Percentiles rank a stretch among this genome's conserved stretches.
Evolutionary conservation across 1,140 invertebrate species (phyloP).

Genomic region (Drosophila littoralis): DNA sequence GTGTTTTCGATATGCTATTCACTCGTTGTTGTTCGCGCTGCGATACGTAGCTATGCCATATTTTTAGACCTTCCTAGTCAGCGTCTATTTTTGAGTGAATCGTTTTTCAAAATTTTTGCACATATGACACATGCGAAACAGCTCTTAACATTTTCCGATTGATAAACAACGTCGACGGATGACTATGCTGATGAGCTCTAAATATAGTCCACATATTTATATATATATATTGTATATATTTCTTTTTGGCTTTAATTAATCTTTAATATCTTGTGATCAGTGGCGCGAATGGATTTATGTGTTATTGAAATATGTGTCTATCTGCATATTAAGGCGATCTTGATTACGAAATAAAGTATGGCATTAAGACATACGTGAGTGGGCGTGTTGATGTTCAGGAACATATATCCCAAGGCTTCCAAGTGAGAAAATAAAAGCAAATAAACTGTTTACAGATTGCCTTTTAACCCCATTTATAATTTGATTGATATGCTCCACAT

Average conservation of each 20-base stretch:
- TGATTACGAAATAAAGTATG: slow-evolving; percentile 28
- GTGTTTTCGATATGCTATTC: slow-evolving; percentile 56
- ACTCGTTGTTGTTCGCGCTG: slow-evolving; percentile 32
- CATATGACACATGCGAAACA: slow-evolving; percentile 65
- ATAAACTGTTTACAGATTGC: neutral
- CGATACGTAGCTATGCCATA: slow-evolving; percentile 51
- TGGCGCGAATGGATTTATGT: slow-evolving; percentile 69
- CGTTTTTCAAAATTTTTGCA: slow-evolving; percentile 72
- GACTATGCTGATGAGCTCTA: slow-evolving; percentile 48
- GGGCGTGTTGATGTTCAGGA: neutral
- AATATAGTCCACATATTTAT: slow-evolving; percentile 54
- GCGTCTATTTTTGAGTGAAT: slow-evolving; percentile 70
- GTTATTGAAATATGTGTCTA: slow-evolving; percentile 55
- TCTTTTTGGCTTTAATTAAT: slow-evolving; percentile 62
- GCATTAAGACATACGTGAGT: neutral
- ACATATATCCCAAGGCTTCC: neutral
- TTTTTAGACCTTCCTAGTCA: slow-evolving; percentile 73
- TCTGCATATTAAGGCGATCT: slow-evolving; percentile 38
- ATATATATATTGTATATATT: slow-evolving; percentile 21
- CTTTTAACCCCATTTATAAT: neutral
- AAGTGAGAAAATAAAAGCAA: neutral
- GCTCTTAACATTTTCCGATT: slow-evolving; percentile 48
- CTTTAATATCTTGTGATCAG: slow-evolving; percentile 52
- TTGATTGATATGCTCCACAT: neutral
- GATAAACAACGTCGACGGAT: slow-evolving; percentile 44